phyloP scores from a whole-genome alignment of 2,113 vertebrate genomes.

The Rhipidura dahli region DNA sequence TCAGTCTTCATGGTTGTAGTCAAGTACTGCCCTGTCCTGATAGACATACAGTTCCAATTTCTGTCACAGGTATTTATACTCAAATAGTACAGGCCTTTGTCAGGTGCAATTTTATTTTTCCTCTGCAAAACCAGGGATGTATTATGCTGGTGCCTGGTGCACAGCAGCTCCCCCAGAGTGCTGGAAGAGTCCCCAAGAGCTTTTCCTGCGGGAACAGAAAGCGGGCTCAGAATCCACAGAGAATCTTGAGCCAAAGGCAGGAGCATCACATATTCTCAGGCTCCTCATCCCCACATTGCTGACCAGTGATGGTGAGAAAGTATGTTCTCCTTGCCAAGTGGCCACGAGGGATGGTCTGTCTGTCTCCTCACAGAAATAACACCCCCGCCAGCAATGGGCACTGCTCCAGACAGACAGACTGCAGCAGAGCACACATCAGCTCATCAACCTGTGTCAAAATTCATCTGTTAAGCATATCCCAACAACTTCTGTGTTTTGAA shows the following conservation, averaged over 20 bases:
- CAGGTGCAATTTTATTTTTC: not conserved
- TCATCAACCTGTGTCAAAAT: not conserved
- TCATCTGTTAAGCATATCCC: not conserved
- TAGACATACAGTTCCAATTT: not conserved
- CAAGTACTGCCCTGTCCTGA: not conserved
- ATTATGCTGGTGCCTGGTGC: not conserved
- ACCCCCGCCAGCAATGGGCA: not conserved
- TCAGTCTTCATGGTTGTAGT: not conserved
- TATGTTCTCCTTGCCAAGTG: not conserved
- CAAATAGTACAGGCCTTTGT: not conserved
- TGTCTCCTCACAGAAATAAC: not conserved
- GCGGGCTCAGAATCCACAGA: not conserved
- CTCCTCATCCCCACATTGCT: not conserved
- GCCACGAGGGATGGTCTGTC: not conserved
- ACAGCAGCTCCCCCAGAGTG: not conserved
- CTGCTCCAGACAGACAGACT: not conserved
- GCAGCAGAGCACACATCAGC: not conserved
- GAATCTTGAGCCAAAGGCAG: not conserved
- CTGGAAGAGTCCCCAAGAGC: not conserved
- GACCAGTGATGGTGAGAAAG: not conserved
- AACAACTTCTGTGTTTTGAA: not conserved
- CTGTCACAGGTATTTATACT: not conserved
- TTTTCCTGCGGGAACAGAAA: not conserved
- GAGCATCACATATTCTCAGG: fast-evolving
- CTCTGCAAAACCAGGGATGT: not conserved